Conservation (phyloP, 1,140 invertebrate species). For the Pristionchus pacificus region DNA sequence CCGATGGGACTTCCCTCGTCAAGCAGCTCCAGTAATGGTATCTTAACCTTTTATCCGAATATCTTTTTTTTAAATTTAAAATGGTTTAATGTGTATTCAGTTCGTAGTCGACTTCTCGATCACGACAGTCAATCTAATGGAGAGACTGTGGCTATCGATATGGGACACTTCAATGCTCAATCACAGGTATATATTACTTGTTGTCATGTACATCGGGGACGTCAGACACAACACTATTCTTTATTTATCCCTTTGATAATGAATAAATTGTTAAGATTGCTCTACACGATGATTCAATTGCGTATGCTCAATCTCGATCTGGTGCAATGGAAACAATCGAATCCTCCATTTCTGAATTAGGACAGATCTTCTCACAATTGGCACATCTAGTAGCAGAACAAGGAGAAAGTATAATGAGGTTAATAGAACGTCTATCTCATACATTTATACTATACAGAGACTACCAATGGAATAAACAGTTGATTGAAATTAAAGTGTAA, state of each 20-base stretch:
- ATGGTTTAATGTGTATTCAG: no score
- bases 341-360: conserved; percentile 96
- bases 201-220: no score
- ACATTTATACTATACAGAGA: no score
- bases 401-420: conserved; percentile 86
- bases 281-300: conserved; percentile 36
- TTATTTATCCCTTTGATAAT: conserved; percentile 6
- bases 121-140: conserved; percentile 57
- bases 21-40: conserved; percentile 44
- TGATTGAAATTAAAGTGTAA: no score
- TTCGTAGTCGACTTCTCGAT: conserved; percentile 63
- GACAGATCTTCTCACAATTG: conserved; percentile 93
- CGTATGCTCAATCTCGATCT: conserved; percentile 81
- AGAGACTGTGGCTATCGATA: conserved; percentile 46
- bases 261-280: conserved; percentile 9
- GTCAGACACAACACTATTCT: background rate
- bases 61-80: conserved; percentile 29
- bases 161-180: conserved; percentile 47
- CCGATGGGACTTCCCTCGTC: conserved; percentile 52
- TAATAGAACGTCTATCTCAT: conserved; percentile 35
- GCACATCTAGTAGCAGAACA: conserved; percentile 99
- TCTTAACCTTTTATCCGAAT: background rate
- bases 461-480: no score
- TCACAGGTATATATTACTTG: conserved; percentile 38
- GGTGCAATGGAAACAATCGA: conserved; percentile 99